Evolutionary conservation across 64 coral and sea anemone species (phyloP), one percentile per base, ranked within the genome.

Genomic region (Montipora sp.): DNA sequence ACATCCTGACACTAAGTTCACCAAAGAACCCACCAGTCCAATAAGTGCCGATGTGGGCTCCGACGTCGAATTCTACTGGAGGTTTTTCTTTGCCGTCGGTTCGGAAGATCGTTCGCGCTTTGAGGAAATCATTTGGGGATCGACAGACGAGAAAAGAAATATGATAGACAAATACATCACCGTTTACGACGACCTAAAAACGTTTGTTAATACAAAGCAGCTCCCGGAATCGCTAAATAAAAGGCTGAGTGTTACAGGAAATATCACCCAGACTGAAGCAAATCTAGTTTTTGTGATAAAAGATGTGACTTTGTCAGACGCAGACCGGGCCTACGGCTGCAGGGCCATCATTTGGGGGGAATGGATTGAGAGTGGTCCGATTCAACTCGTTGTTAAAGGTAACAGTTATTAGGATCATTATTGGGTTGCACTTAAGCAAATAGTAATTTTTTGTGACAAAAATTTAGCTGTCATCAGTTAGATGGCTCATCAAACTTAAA

Each of bases 91-190:
- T 60, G 22, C 18, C 5, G 9, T 19, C 5, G 11, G 60, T 81
- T 59, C 21, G 7, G 5, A 43, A 16, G 79, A 81, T 20, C 58
- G 53, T 22, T 43, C 12, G 0, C 7, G 7, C 12, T 59, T 81
- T 60, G 22, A 18, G 3, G 3, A 61, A 14, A 81, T 81, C 14
- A 2, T 60, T 61, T 81, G 79, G 79, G 79, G 79, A 4, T 1
- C 7, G 58, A 60, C 79, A 81, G 79, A 81, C 55, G 3, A 43
- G 3, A 61, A 61, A 13, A 21, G 6, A 27, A 36, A 36, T 36
- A 81, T 81, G 3, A 43, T 22, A 58, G 55, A 53, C 22, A 81
- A 81, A 36, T 81, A 81, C 14, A 60, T 81, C n/a, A 81, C 79
- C 12, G 21, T 81, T 11, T 10, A 0, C 3, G 36, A 1, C 4